These are phyloP conservation scores for Tetragonula carbonaria DNA, from an alignment of 2,888 invertebrate genomes.

Conservation along the genomic window DNA sequence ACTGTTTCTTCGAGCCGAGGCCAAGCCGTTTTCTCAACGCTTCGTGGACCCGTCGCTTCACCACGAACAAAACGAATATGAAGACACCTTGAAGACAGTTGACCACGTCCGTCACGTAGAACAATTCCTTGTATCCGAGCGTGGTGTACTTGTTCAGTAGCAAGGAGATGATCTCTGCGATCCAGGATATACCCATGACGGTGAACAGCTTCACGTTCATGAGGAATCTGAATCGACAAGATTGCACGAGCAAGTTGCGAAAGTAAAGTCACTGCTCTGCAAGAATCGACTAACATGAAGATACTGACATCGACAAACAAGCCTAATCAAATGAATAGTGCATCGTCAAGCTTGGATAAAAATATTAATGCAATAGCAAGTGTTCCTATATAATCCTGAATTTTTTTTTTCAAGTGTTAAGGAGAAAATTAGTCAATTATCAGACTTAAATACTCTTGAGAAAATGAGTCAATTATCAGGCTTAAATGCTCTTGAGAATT, in stretches of 20 bases:
- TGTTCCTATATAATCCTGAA: conserved; percentile 57
- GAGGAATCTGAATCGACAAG: conserved; percentile 85
- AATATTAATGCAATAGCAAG: conserved; percentile 66
- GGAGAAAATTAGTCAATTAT: conserved; percentile 41
- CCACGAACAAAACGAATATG: conserved; percentile 90
- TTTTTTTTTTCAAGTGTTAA: conserved; percentile 61
- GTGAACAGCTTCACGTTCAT: conserved; percentile 91
- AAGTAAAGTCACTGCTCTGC: conserved; percentile 85
- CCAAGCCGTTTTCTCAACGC: conserved; percentile 86
- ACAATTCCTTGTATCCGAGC: conserved; percentile 70
- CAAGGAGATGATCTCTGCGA: conserved; percentile 83
- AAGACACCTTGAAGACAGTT: conserved; percentile 90
- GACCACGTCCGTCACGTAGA: conserved; percentile 87
- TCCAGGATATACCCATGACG: conserved; percentile 92
- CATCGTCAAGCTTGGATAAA: conserved; percentile 75
- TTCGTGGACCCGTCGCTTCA: conserved; percentile 88
- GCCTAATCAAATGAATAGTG: conserved; percentile 77
- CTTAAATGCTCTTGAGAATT: conserved; percentile 57
- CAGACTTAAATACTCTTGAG: conserved; percentile 48
- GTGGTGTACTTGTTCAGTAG: conserved; percentile 59
- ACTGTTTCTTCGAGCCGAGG: conserved; percentile 29
- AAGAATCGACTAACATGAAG: conserved; percentile 85
- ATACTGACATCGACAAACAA: conserved; percentile 73
- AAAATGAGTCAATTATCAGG: conserved; percentile 56
- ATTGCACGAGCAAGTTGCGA: not conserved